A percentile compares a stretch with the other conserved stretches of the same genome.
Evolutionary conservation across 1,140 invertebrate species (phyloP).

Genomic region (Drosophila punjabiensis): DNA sequence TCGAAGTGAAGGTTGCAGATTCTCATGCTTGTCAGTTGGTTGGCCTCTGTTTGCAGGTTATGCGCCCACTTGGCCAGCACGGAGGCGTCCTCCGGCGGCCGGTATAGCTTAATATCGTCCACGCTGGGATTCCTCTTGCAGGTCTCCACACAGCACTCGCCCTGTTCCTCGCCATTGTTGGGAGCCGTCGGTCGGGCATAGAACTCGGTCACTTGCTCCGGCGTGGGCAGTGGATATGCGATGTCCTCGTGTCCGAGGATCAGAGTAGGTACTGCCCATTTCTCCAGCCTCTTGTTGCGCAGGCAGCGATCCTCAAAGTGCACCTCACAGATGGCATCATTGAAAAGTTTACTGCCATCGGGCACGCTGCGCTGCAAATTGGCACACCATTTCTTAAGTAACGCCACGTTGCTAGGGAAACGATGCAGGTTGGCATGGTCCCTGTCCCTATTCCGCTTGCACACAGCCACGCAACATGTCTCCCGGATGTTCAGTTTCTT

Average conservation of each 20-base stretch:
- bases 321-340: slow-evolving; percentile 80
- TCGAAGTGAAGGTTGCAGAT: slow-evolving; percentile 83
- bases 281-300: slow-evolving; percentile 78
- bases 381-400: slow-evolving; percentile 77
- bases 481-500: slow-evolving; percentile 81
- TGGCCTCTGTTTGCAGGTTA: slow-evolving; percentile 67
- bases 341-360: slow-evolving; percentile 78
- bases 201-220: slow-evolving; percentile 73
- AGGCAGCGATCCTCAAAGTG: slow-evolving; percentile 80
- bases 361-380: slow-evolving; percentile 73
- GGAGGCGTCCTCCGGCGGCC: slow-evolving; percentile 70
- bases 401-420: slow-evolving; percentile 71
- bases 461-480: slow-evolving; percentile 78
- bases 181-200: slow-evolving; percentile 69
- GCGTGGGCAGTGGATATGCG: slow-evolving; percentile 64
- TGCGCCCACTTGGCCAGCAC: slow-evolving; percentile 78
- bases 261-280: slow-evolving; percentile 77
- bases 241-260: slow-evolving; percentile 72
- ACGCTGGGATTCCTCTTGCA: slow-evolving; percentile 79
- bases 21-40: slow-evolving; percentile 48
- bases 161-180: slow-evolving; percentile 79
- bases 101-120: slow-evolving; percentile 78
- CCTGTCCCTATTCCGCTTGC: slow-evolving; percentile 75
- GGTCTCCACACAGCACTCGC: slow-evolving; percentile 78
- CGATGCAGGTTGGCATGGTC: slow-evolving; percentile 82